These are phyloP conservation scores for Pterocles gutturalis DNA, from an alignment of 2,113 vertebrate species.

Conservation along the genomic window DNA sequence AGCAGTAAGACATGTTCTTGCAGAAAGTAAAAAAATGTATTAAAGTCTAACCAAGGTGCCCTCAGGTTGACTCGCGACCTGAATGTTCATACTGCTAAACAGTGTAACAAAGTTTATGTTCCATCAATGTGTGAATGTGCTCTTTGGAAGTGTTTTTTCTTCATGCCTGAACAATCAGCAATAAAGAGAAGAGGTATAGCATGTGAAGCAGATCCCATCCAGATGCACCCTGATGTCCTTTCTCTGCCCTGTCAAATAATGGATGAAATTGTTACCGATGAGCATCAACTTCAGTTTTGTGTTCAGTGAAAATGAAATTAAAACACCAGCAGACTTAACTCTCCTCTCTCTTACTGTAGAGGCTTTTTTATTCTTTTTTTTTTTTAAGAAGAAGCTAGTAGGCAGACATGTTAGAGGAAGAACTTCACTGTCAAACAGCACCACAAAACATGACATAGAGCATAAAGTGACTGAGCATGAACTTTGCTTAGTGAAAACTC, in stretches of 20 bases:
- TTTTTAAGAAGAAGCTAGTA: background rate
- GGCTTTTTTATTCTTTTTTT: accelerated
- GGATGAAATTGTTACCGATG: background rate
- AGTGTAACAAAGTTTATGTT: constrained; percentile 52
- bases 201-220: background rate
- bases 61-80: constrained; percentile 11
- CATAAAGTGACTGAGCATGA: background rate
- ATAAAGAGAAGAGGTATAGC: background rate
- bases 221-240: constrained; percentile 6
- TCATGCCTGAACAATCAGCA: constrained; percentile 24
- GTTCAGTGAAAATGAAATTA: background rate
- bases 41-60: constrained; percentile 18
- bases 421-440: background rate
- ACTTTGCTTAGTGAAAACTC: background rate
- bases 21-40: background rate
- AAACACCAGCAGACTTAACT: background rate
- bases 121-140: constrained; percentile 30
- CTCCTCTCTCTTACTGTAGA: background rate
- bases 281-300: background rate
- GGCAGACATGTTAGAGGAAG: background rate
- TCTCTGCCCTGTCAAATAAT: background rate
- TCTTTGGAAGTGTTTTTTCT: constrained; percentile 31
- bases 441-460: background rate
- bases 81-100: background rate
- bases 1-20: background rate